phyloP scores from a whole-genome alignment of 2,797 vertebrate genomes.

The Scarus forsteni region DNA sequence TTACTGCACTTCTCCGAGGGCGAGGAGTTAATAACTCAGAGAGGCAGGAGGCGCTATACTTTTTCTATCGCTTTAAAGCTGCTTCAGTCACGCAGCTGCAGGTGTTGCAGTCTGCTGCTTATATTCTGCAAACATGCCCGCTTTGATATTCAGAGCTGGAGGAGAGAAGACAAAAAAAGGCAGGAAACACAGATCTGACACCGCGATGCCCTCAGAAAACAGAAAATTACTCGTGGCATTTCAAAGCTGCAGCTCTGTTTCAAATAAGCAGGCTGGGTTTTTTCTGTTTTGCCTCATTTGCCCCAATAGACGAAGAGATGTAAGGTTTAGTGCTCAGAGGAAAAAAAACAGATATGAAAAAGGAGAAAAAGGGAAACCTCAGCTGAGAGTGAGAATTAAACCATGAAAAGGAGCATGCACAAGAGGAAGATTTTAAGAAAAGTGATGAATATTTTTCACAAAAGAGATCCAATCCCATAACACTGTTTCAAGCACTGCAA shows the following conservation, averaged over 20 bases:
- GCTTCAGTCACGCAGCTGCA: constrained; percentile 16
- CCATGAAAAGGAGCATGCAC: no score
- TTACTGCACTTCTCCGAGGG: constrained; percentile 37
- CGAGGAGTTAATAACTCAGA: constrained; percentile 35
- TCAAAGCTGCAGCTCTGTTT: constrained; percentile 47
- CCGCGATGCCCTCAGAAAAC: constrained; percentile 1
- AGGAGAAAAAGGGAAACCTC: no score
- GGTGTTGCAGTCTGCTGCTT: constrained; percentile 2
- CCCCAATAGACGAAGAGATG: constrained; percentile 26
- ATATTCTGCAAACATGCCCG: not conserved
- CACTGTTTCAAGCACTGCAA: not conserved
- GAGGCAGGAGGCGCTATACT: constrained; percentile 4
- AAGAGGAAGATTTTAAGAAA: no score
- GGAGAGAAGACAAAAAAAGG: not conserved
- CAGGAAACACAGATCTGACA: constrained; percentile 4
- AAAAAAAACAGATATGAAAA: constrained; percentile 29
- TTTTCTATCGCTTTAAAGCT: not conserved
- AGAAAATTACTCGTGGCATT: constrained; percentile 53
- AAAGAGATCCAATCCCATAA: no score
- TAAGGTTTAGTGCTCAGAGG: constrained; percentile 43
- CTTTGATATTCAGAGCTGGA: not conserved
- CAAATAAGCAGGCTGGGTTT: constrained; percentile 11
- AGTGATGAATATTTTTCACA: no score
- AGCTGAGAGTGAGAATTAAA: no score
- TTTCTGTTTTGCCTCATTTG: constrained; percentile 17